These are phyloP conservation scores for Clarias macrocephalus DNA, from an alignment of 2,113 vertebrate species.

Conservation along the genomic window DNA sequence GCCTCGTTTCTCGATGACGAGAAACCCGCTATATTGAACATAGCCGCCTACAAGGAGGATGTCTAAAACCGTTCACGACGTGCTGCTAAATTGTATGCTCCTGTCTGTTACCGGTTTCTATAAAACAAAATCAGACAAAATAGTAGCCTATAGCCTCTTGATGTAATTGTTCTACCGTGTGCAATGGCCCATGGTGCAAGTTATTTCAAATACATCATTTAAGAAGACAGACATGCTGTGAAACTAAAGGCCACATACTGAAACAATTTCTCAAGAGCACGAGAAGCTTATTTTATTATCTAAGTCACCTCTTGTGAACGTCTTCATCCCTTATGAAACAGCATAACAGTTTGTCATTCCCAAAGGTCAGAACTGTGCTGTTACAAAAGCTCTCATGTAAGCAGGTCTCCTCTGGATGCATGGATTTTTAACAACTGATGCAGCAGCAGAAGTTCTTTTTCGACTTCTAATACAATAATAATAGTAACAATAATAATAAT, in stretches of 20 bases:
- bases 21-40: not conserved
- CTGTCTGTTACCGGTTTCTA: not conserved
- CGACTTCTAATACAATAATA: not conserved
- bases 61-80: not conserved
- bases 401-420: not conserved
- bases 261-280: conserved; percentile 19
- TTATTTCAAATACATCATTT: not conserved
- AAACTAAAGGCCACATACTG: not conserved
- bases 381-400: conserved; percentile 29
- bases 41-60: not conserved
- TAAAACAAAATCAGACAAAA: not conserved
- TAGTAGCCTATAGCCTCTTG: not conserved
- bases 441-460: not conserved
- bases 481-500: no score
- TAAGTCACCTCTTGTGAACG: not conserved
- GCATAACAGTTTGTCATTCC: conserved; percentile 7
- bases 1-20: not conserved
- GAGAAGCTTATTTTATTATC: conserved; percentile 24
- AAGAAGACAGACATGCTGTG: not conserved
- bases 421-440: conserved; percentile 10
- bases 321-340: conserved; percentile 36
- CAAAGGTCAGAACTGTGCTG: conserved; percentile 26
- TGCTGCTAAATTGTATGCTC: not conserved
- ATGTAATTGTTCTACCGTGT: not conserved
- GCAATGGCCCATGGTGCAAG: not conserved